Base-by-base conservation (phyloP, 2,113 vertebrate genomes). In the Dascyllus trimaculatus region DNA sequence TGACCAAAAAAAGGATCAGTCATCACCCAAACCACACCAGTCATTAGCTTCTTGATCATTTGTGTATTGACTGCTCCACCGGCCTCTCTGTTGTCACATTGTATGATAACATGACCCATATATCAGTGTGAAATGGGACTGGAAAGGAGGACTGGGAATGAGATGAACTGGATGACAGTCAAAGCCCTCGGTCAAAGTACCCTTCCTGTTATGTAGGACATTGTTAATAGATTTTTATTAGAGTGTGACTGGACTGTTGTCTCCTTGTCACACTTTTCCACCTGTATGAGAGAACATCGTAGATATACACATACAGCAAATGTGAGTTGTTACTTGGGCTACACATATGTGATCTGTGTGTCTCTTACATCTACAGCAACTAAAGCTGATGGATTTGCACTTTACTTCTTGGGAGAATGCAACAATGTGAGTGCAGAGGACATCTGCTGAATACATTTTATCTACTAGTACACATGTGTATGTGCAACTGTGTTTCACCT, bases 341-440 rank as follows among this genome's bases (percentile, higher is more conserved):
- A 5, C 52, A 35, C 25, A 56, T 24, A 29, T 49, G 11, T 71
- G 48, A 71, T 29, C 11, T 25, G 14, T 53, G 8, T 75, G 5
- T 88, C 84, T 57, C 88, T 95, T 64, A 0, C 73, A 38, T 73
- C 94, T 84, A 71, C 96, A 99, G 98, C 98, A 93, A 99, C 98
- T 74, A 99, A 97, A 95, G 97, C 98, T 89, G 98, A 99, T 91
- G 96, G 96, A 95, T 99, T 99, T 96, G 96, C 97, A 95, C 96
- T 99, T 81, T 99, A 99, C 95, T 99, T 99, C 95, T 95, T 99
- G 91, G 98, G 97, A 94, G 97, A 99, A 95, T 98, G 98, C 95
- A 99, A 98, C 96, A 99, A 98, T 94, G 98, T 99, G 95, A 98
- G 98, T 97, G 91, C 32, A 53, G 49, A 54, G 7, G 13, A 10